A percentile compares a stretch with the other conserved stretches of the same genome.
Evolutionary conservation across 2,888 invertebrate species (phyloP).

Genomic region (Eupelmus urozonus): DNA sequence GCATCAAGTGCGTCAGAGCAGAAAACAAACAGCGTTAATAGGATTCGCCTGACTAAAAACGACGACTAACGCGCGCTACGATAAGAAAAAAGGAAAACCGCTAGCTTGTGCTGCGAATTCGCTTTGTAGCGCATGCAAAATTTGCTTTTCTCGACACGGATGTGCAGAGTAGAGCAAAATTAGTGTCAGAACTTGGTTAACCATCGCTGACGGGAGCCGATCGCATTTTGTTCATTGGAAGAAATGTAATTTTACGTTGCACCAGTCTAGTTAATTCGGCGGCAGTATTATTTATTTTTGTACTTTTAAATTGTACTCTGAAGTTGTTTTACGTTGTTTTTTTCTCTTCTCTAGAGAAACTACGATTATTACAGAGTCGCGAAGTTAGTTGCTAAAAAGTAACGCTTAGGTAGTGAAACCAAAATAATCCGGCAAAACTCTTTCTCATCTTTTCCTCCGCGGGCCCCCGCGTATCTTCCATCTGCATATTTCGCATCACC

Average conservation of each 20-base stretch:
- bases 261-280: neutral
- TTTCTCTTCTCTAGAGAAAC: neutral
- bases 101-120: too few relatives aligned
- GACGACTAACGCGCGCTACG: too few relatives aligned
- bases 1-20: conserved; percentile 1
- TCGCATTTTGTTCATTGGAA: too few relatives aligned
- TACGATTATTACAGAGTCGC: conserved; percentile 1
- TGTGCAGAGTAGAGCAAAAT: too few relatives aligned
- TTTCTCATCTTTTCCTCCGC: conserved; percentile 8
- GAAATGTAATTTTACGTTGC: neutral
- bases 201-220: too few relatives aligned
- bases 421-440: conserved; percentile 16
- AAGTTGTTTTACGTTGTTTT: too few relatives aligned
- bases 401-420: neutral
- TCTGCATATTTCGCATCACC: conserved; percentile 18
- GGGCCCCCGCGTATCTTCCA: conserved; percentile 4
- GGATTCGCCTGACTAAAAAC: neutral
- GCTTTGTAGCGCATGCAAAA: too few relatives aligned
- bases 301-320: too few relatives aligned
- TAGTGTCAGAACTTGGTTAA: too few relatives aligned
- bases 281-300: too few relatives aligned
- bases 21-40: neutral
- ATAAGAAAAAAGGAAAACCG: too few relatives aligned
- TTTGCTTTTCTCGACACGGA: too few relatives aligned
- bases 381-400: neutral